phyloP scores from a whole-genome alignment of 2,888 invertebrate genomes.

The Odontothrips loti region DNA sequence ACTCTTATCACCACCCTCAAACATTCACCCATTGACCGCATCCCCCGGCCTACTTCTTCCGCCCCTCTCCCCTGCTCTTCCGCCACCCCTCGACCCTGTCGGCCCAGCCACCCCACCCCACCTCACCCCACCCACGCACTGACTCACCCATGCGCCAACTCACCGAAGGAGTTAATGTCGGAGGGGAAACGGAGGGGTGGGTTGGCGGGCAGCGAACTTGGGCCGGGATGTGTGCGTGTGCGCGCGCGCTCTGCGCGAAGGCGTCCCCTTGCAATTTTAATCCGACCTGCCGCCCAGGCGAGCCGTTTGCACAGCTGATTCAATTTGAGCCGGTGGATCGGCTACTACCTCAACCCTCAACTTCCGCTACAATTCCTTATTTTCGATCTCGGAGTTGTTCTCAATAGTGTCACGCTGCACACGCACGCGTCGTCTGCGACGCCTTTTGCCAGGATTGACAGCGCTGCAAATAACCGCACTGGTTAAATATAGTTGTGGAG shows the following conservation, averaged over 20 bases:
- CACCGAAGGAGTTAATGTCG: not conserved
- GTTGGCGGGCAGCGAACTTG: too few relatives aligned
- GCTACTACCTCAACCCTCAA: too few relatives aligned
- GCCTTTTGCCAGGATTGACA: not conserved
- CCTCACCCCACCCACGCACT: slow-evolving; percentile 12
- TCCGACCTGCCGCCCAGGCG: too few relatives aligned
- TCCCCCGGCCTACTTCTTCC: slow-evolving; percentile 1
- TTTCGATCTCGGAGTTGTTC: not conserved
- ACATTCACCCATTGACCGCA: slow-evolving; percentile 23
- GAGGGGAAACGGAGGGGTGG: not conserved
- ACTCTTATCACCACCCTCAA: not conserved
- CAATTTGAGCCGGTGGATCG: not conserved
- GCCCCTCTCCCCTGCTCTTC: not conserved
- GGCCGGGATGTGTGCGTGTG: too few relatives aligned
- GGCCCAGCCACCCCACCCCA: not conserved
- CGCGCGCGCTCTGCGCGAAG: too few relatives aligned
- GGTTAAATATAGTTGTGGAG: not conserved
- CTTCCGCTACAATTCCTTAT: not conserved
- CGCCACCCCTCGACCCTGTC: not conserved
- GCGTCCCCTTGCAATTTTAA: too few relatives aligned
- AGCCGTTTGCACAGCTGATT: too few relatives aligned
- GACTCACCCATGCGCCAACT: slow-evolving; percentile 2
- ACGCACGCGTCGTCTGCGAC: too few relatives aligned
- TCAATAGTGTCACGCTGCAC: too few relatives aligned
- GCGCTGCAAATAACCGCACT: not conserved